phyloP scores from a whole-genome alignment of 2,113 vertebrate genomes.

The Callionymus lyra region DNA sequence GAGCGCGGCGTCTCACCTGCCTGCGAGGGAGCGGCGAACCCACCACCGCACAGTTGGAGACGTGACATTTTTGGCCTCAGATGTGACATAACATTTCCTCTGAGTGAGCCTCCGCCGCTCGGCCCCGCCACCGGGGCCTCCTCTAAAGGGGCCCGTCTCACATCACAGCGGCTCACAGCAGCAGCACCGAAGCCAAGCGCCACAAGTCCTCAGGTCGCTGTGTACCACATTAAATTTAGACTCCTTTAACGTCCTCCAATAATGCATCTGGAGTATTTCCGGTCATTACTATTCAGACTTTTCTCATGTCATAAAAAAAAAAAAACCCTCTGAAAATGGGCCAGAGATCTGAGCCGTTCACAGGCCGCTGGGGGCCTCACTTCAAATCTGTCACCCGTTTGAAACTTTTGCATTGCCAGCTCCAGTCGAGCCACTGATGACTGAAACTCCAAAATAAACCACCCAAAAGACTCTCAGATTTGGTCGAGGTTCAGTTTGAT shows the following conservation, averaged over 20 bases:
- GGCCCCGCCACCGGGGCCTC: slow-evolving; percentile 30
- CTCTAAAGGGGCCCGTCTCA: slow-evolving; percentile 33
- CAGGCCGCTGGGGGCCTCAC: slow-evolving; percentile 63
- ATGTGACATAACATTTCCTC: slow-evolving; percentile 46
- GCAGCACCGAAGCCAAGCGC: slow-evolving; percentile 32
- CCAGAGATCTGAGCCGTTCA: slow-evolving; percentile 69
- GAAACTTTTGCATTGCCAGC: slow-evolving; percentile 59
- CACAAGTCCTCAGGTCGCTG: slow-evolving; percentile 55
- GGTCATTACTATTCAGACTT: slow-evolving; percentile 66
- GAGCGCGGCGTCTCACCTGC: slow-evolving; percentile 14
- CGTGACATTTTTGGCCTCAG: slow-evolving; percentile 33
- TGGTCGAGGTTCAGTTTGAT: slow-evolving; percentile 47
- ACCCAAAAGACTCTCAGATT: slow-evolving; percentile 59
- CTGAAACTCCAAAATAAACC: slow-evolving; percentile 65
- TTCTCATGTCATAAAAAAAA: slow-evolving; percentile 59
- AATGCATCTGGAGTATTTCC: slow-evolving; percentile 67
- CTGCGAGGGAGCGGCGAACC: slow-evolving; percentile 22
- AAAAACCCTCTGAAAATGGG: slow-evolving; percentile 76
- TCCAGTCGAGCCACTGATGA: slow-evolving; percentile 66
- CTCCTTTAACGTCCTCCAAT: slow-evolving; percentile 69
- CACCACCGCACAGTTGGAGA: slow-evolving; percentile 31
- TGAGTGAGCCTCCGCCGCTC: slow-evolving; percentile 33
- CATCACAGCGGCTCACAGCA: slow-evolving; percentile 40
- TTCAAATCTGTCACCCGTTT: slow-evolving; percentile 66
- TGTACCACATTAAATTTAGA: slow-evolving; percentile 71